phyloP scores from a whole-genome alignment of 2,888 invertebrate species.

The Leptinotarsa tumamoca region DNA sequence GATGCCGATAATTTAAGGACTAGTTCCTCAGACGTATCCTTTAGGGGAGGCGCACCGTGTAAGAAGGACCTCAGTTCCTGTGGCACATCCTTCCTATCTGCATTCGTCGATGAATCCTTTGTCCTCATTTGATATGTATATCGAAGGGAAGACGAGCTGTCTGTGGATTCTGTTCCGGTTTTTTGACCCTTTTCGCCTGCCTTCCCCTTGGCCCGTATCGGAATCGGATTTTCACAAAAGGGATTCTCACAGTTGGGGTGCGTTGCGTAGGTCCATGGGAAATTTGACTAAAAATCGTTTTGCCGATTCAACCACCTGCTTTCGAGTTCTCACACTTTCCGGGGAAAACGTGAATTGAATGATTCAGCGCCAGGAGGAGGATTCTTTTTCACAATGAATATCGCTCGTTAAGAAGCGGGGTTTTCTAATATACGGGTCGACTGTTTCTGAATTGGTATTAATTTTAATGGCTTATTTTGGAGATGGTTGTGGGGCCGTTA shows the following conservation, averaged over 20 bases:
- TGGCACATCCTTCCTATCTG: conserved; percentile 17
- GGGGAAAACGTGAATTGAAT: neutral
- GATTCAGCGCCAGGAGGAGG: neutral
- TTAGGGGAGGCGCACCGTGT: neutral
- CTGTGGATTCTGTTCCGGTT: conserved; percentile 31
- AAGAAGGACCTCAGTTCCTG: conserved; percentile 13
- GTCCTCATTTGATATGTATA: conserved; percentile 21
- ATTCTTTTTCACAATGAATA: conserved; percentile 20
- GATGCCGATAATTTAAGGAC: too few relatives aligned
- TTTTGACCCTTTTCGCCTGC: conserved; percentile 24
- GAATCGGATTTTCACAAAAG: conserved; percentile 29
- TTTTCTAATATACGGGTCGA: conserved; percentile 30
- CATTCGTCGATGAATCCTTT: conserved; percentile 6
- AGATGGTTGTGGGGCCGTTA: conserved; percentile 7
- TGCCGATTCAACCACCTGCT: neutral
- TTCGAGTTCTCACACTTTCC: conserved; percentile 2
- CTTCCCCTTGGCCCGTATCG: conserved; percentile 33
- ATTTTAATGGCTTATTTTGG: conserved; percentile 26
- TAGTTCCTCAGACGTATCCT: too few relatives aligned
- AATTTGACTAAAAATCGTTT: conserved; percentile 2
- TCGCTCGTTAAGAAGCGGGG: conserved; percentile 5
- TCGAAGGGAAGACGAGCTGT: conserved; percentile 24
- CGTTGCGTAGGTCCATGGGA: conserved; percentile 18
- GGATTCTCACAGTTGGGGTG: conserved; percentile 24
- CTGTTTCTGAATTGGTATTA: conserved; percentile 37